phyloP scores from a whole-genome alignment of 2,888 invertebrate genomes.

The Epirrhoe tristata region DNA sequence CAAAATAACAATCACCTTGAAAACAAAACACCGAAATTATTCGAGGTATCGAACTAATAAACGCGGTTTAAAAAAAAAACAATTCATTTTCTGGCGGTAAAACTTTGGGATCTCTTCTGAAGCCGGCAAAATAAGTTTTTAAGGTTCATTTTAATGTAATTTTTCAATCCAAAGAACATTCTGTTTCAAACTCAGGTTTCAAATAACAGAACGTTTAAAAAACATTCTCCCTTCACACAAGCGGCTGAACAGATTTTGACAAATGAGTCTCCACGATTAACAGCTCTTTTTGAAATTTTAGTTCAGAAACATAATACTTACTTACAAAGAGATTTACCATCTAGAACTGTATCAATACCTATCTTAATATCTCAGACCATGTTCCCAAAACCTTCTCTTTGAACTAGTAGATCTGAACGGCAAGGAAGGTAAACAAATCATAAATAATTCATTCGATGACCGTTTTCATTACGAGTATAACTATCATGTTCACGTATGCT shows the following conservation, averaged over 20 bases:
- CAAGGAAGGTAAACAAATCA: conserved; percentile 43
- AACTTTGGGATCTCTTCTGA: conserved; percentile 16
- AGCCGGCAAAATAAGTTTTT: conserved; percentile 3
- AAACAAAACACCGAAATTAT: conserved; percentile 36
- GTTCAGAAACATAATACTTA: too few relatives aligned
- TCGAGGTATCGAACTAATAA: conserved; percentile 36
- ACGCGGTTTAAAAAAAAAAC: conserved; percentile 30
- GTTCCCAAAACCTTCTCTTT: conserved; percentile 5
- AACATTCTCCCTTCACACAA: too few relatives aligned
- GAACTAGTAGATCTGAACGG: neutral
- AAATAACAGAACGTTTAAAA: too few relatives aligned
- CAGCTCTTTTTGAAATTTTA: too few relatives aligned
- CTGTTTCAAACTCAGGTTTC: neutral
- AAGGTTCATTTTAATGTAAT: conserved; percentile 5
- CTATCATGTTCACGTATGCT: conserved; percentile 40
- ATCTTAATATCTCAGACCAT: conserved; percentile 4
- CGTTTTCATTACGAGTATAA: conserved; percentile 60
- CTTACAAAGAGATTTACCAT: neutral
- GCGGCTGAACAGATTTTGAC: too few relatives aligned
- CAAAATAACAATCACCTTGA: conserved; percentile 39
- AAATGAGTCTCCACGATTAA: too few relatives aligned
- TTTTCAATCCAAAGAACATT: conserved; percentile 1
- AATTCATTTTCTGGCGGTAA: conserved; percentile 29
- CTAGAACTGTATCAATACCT: neutral
- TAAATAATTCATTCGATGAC: conserved; percentile 63